These are phyloP conservation scores for Diplazon laetatorius DNA, from an alignment of 2,888 invertebrate genomes.

Conservation along the genomic window DNA sequence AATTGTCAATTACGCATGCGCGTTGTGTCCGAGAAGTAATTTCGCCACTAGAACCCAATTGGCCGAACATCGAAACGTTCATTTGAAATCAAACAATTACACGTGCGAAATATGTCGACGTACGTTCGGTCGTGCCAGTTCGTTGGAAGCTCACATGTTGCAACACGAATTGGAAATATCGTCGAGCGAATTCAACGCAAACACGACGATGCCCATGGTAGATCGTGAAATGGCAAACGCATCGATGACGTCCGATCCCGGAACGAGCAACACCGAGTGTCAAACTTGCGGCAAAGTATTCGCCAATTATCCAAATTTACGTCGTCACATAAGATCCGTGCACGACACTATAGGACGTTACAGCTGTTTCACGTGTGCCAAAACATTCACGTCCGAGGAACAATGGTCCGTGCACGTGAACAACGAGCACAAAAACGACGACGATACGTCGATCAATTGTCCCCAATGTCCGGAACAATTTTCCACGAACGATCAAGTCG, in stretches of 20 bases:
- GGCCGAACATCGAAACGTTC: constrained; percentile 87
- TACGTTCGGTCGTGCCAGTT: constrained; percentile 86
- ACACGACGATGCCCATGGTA: constrained; percentile 71
- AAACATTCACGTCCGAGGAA: constrained; percentile 85
- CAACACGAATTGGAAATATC: constrained; percentile 77
- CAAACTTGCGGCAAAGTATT: constrained; percentile 86
- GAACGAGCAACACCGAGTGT: constrained; percentile 81
- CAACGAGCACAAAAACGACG: constrained; percentile 65
- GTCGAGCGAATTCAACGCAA: constrained; percentile 53
- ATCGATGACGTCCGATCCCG: constrained; percentile 71
- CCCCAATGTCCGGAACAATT: constrained; percentile 71
- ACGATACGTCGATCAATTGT: constrained; percentile 63
- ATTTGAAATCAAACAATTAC: constrained; percentile 87
- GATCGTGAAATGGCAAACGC: constrained; percentile 52
- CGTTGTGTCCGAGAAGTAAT: constrained; percentile 83
- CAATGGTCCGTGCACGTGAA: constrained; percentile 85
- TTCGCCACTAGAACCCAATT: constrained; percentile 84
- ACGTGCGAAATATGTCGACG: constrained; percentile 85
- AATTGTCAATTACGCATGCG: constrained; percentile 82
- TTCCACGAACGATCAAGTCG: constrained; percentile 70
- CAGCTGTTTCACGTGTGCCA: constrained; percentile 86
- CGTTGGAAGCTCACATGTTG: constrained; percentile 79
- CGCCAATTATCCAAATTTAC: constrained; percentile 78
- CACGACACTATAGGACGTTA: constrained; percentile 81
- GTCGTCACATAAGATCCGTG: constrained; percentile 75